A percentile compares a stretch with the other conserved stretches of the same genome.
Conservation (phyloP, 2,113 vertebrate genomes). For the Speoplatyrhinus poulsoni region DNA sequence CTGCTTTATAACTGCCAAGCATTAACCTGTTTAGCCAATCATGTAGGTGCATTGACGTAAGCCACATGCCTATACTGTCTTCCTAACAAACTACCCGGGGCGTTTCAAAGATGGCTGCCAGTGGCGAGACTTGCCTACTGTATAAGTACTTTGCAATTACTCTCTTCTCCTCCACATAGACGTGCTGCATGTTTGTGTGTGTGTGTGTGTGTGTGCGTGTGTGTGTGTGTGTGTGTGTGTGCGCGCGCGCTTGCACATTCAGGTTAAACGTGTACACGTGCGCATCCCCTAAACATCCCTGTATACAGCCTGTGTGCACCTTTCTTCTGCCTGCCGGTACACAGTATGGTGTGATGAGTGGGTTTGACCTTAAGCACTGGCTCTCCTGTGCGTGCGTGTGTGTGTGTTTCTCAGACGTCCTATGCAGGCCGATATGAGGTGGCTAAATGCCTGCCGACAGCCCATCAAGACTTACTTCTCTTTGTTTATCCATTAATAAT, state of each 20-base stretch:
- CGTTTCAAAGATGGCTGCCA: too few relatives aligned
- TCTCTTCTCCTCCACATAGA: too few relatives aligned
- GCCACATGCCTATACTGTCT: too few relatives aligned
- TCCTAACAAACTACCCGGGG: too few relatives aligned
- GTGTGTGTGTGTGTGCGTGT: slow-evolving; percentile 4
- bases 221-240: slow-evolving; percentile 8
- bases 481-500: slow-evolving; percentile 79
- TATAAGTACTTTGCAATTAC: too few relatives aligned
- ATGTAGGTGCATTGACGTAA: too few relatives aligned
- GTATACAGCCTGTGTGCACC: slow-evolving; percentile 27
- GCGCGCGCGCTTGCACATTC: background rate
- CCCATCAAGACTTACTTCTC: slow-evolving; percentile 67
- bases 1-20: too few relatives aligned
- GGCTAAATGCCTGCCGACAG: slow-evolving; percentile 69
- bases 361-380: background rate
- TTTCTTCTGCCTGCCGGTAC: slow-evolving; percentile 49
- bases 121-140: too few relatives aligned
- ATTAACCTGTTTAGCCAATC: too few relatives aligned
- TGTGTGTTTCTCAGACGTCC: slow-evolving; percentile 52
- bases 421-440: slow-evolving; percentile 47
- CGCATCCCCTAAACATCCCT: background rate
- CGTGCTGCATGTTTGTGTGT: background rate
- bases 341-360: too few relatives aligned
- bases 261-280: background rate
- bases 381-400: background rate